Evolutionary conservation across 2,888 invertebrate species (phyloP).

Genomic region (Celastrina argiolus): DNA sequence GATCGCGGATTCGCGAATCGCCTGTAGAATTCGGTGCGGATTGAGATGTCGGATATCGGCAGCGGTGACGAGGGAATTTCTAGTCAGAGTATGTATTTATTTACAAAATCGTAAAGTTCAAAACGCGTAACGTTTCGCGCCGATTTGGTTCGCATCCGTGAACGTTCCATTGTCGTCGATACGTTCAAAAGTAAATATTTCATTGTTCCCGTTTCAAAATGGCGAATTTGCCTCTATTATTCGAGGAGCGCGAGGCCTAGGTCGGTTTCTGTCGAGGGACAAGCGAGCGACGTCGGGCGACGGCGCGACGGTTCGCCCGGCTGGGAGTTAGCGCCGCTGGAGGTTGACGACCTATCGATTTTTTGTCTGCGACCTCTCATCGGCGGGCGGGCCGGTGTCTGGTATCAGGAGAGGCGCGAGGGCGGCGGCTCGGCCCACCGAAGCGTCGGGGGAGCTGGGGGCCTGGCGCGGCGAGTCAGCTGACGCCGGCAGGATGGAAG

Average conservation of each 20-base stretch:
- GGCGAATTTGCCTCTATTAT: conserved; percentile 65
- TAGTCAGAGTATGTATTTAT: conserved; percentile 85
- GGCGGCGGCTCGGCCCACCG: conserved; percentile 33
- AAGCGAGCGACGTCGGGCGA: conserved; percentile 41
- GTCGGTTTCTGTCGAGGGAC: conserved; percentile 38
- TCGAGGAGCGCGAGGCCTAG: conserved; percentile 39
- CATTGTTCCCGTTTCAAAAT: conserved; percentile 78
- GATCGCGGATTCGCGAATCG: conserved; percentile 42
- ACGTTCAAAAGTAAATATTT: conserved; percentile 73
- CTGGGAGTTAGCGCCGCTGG: conserved; percentile 58
- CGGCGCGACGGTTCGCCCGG: conserved; percentile 56
- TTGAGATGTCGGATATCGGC: conserved; percentile 87
- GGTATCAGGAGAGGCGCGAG: conserved; percentile 40
- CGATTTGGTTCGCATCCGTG: conserved; percentile 48
- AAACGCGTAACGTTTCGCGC: conserved; percentile 44
- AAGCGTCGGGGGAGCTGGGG: conserved; percentile 36
- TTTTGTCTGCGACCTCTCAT: conserved; percentile 73
- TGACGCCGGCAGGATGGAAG: conserved; percentile 54
- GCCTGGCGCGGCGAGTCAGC: conserved; percentile 35
- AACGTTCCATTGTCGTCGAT: conserved; percentile 50
- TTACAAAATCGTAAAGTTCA: conserved; percentile 48
- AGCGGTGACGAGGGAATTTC: conserved; percentile 88
- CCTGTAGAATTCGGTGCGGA: conserved; percentile 74
- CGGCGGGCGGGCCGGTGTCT: conserved; percentile 61
- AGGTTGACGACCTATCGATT: conserved; percentile 78